Evolutionary conservation across 2,797 vertebrate species (phyloP), one percentile per base, ranked within the genome.

Genomic region (Petrocephalus schoutedeni): DNA sequence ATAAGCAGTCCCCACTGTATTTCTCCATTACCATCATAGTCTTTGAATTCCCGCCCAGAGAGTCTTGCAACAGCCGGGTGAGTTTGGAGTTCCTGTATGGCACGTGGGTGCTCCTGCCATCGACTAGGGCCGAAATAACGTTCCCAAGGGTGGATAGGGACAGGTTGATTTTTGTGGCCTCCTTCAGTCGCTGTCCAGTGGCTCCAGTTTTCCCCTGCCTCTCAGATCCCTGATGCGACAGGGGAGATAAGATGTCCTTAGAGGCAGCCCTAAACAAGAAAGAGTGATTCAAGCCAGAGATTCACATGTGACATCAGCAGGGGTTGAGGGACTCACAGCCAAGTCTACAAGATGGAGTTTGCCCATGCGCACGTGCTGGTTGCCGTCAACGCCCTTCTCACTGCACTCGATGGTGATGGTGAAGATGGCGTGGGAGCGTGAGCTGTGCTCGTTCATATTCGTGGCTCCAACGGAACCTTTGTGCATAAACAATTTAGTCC

Each of bases 381-480:
- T 97, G 0, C 98, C 98, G 89, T 99, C 98, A 0, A 98, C 91
- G 0, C 98, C 98, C 90, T 99, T 99, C 92, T 99, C 98, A 0
- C 98, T 99, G 94, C 98, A 99, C 92, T 99, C 98, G 0, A 99
- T 99, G 56, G 98, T 99, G 91, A 99, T 99, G 0, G 98, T 99
- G 93, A 99, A 99, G 91, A 99, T 99, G 86, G 98, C 98, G 0
- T 99, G 98, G 0, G 98, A 99, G 1, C 98, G 98, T 1, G 98
- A 99, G 91, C 98, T 99, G 94, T 99, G 98, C 89, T 99, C 98
- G 0, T 99, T 99, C 98, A 99, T 99, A 91, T 99, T 99, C 2
- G 98, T 99, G 85, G 98, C 97, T 85, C 98, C 98, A n/a, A 99
- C 98, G 87, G 98, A 99, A 45, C 98, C 98, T 97, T 74, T 12